Percentiles rank a stretch among this genome's conserved stretches.
These are phyloP conservation scores for Oscheius sp. DNA, from an alignment of 2,888 invertebrate genomes.

Conservation along the genomic window DNA sequence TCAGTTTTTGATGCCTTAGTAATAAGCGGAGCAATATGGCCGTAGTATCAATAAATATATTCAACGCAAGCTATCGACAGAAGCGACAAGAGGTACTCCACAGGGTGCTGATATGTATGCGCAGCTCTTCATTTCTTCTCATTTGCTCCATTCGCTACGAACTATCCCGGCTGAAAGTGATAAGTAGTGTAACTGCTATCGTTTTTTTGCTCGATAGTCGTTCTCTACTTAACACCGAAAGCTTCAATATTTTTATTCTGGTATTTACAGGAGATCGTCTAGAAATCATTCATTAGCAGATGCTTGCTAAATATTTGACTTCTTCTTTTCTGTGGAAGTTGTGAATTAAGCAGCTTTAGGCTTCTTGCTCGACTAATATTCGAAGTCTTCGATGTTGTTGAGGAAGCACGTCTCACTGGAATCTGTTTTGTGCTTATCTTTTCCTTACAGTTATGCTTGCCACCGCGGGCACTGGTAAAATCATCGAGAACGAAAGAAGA, in stretches of 20 bases:
- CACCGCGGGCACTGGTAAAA: neutral
- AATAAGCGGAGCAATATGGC: conserved; percentile 2
- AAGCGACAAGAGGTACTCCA: conserved; percentile 29
- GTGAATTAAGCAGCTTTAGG: conserved; percentile 2
- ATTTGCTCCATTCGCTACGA: conserved; percentile 3
- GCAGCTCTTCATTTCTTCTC: conserved; percentile 19
- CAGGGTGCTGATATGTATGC: conserved; percentile 29
- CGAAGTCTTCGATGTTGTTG: conserved; percentile 35
- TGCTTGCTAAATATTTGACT: conserved; percentile 38
- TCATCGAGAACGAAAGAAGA: conserved; percentile 12
- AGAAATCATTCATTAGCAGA: conserved; percentile 49
- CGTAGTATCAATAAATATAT: conserved; percentile 13
- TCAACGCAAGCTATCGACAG: conserved; percentile 12
- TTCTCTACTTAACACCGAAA: conserved; percentile 21
- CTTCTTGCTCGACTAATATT: conserved; percentile 16
- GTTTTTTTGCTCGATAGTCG: conserved; percentile 6
- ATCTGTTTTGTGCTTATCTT: neutral
- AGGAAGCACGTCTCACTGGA: conserved; percentile 41
- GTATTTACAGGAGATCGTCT: conserved; percentile 12
- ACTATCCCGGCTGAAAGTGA: neutral
- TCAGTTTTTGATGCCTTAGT: neutral
- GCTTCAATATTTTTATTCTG: neutral
- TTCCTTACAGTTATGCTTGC: conserved; percentile 17
- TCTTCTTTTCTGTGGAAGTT: conserved; percentile 14
- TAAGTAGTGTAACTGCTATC: conserved; percentile 29